Evolutionary conservation across 2,888 invertebrate genomes (phyloP), one percentile per base, ranked within the genome.

Genomic region (Timema cristinae): DNA sequence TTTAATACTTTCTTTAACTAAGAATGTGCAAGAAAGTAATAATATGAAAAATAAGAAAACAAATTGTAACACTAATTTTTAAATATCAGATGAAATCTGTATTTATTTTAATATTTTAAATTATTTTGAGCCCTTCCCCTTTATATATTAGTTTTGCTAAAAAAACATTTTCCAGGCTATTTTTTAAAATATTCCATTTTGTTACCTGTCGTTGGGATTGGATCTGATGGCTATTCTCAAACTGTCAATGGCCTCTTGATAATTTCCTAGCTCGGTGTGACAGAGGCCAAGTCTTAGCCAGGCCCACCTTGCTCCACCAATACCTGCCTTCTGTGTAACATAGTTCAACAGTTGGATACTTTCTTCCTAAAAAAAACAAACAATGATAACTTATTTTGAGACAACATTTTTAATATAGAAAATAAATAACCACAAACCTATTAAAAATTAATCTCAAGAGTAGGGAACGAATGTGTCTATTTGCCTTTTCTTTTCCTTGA

Each of bases 271-370:
- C 77, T 89, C 90, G 75, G 94, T 84, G 81, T 93, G 90, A 80
- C 92, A 89, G 67, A 96, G 83, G 2, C 97, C 97, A 69, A 97
- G 84, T 80, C 95, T 90, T 69, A 95, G 86, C 86, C 92, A 89
- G 32, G 94, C 89, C 92, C 95, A 95, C 75, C 89, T 86, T 59
- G 88, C 85, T 68, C 85, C 84, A 59, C 79, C 81, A 47, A 82
- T 82, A 75, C 85, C 84, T 78, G 85, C 78, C 9, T 77, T 83
- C 77, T 76, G 83, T 67, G 83, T 86, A 73, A 84, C 83, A 72
- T 82, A 85, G 77, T 84, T 82, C 52, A 93, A 80, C 69, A 93
- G 81, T 74, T 85, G 83, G 79, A 89, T 85, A 81, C 91, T 89
- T 59, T 84, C 84, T 73, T 90, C 88, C 86, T 87, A 76, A 67